Conservation (phyloP, 1,140 invertebrate genomes). For the Panonychus citri region DNA sequence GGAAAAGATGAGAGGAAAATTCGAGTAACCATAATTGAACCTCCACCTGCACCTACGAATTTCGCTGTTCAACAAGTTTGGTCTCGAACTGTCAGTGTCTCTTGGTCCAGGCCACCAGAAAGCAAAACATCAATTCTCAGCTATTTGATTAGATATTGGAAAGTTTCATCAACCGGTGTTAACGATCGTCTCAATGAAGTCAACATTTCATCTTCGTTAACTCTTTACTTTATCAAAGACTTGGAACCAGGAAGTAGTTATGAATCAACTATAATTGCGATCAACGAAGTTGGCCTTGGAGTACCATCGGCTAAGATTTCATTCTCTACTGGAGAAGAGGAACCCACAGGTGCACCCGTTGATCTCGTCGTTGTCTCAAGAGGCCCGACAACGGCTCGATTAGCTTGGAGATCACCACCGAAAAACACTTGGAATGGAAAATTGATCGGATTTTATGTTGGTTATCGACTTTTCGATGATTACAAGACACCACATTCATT, state of each 20-base stretch:
- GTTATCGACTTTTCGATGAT: slow-evolving; percentile 32
- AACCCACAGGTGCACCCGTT: slow-evolving; percentile 23
- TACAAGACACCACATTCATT: slow-evolving; percentile 18
- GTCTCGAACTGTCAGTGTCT: slow-evolving; percentile 63
- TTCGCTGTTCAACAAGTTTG: slow-evolving; percentile 76
- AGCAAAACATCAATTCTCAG: slow-evolving; percentile 64
- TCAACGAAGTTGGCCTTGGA: slow-evolving; percentile 35
- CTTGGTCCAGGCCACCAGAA: slow-evolving; percentile 78
- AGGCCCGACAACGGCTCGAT: slow-evolving; percentile 72
- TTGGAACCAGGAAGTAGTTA: slow-evolving; percentile 24
- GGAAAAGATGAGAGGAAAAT: slow-evolving; percentile 74
- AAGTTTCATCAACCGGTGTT: slow-evolving; percentile 26
- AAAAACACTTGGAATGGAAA: slow-evolving; percentile 77
- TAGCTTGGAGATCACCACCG: slow-evolving; percentile 76
- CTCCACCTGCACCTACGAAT: slow-evolving; percentile 70
- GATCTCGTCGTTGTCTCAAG: slow-evolving; percentile 57
- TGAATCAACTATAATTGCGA: slow-evolving; percentile 22
- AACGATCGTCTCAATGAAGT: slow-evolving; percentile 13
- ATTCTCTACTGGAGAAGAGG: slow-evolving; percentile 57
- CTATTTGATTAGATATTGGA: slow-evolving; percentile 72
- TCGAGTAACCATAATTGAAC: slow-evolving; percentile 75
- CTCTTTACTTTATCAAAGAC: slow-evolving; percentile 17
- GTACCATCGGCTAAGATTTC: slow-evolving; percentile 57
- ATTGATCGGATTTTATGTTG: slow-evolving; percentile 55
- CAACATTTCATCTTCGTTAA: slow-evolving; percentile 14